Evolutionary conservation across 2,113 vertebrate species (phyloP).

Genomic region (Cyrtonyx montezumae): DNA sequence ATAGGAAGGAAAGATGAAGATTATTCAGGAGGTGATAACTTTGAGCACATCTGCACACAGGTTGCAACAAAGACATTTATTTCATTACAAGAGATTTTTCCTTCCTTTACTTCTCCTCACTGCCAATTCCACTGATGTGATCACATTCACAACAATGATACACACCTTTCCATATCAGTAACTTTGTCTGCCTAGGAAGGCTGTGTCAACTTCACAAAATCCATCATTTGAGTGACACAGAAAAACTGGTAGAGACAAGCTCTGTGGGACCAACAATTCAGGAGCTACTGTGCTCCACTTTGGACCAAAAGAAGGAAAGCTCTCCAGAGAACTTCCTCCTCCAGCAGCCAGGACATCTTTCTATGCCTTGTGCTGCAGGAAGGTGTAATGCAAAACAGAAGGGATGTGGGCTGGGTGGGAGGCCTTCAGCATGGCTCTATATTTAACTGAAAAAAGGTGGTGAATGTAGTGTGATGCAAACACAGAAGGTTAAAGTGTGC

Average conservation of each 20-base stretch:
- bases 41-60: accelerated
- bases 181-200: neutral
- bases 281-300: neutral
- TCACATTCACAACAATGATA: neutral
- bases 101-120: neutral
- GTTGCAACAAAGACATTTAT: neutral
- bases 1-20: neutral
- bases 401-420: slow-evolving; percentile 58
- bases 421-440: slow-evolving; percentile 48
- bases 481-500: slow-evolving; percentile 37
- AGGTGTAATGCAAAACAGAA: slow-evolving; percentile 55
- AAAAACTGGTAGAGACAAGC: neutral
- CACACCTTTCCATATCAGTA: neutral
- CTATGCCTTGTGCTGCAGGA: slow-evolving; percentile 36
- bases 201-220: neutral
- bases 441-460: slow-evolving; percentile 53
- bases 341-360: slow-evolving; percentile 13
- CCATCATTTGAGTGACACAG: neutral
- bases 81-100: neutral
- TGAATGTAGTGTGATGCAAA: neutral
- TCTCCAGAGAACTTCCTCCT: neutral
- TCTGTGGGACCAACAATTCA: neutral
- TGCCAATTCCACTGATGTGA: neutral
- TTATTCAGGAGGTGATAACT: neutral
- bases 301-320: neutral